A percentile compares a stretch with the other conserved stretches of the same genome.
Conservation (phyloP, 2,113 vertebrate species). For the Corythornis cristatus region DNA sequence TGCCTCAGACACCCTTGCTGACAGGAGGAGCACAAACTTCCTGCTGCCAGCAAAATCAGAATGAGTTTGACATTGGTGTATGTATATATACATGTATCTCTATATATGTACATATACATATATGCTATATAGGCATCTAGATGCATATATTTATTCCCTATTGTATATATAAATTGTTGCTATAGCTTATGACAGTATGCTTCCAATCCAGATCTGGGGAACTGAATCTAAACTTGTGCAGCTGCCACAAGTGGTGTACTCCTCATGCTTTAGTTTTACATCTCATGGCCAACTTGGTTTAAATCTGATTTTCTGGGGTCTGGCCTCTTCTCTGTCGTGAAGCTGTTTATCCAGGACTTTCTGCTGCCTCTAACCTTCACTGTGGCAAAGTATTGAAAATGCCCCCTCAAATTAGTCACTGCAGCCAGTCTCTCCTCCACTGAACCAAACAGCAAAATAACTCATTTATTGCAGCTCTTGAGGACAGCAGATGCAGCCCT, state of each 20-base stretch:
- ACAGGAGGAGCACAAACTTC: neutral
- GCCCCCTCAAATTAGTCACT: no score
- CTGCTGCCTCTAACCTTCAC: no score
- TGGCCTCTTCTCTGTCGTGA: no score
- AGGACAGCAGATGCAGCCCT: neutral
- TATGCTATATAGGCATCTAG: neutral
- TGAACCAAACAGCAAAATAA: no score
- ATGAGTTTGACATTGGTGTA: slow-evolving; percentile 14
- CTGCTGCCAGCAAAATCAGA: slow-evolving; percentile 35
- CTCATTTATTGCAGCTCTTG: no score
- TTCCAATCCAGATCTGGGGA: slow-evolving; percentile 32
- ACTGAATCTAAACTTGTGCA: slow-evolving; percentile 6
- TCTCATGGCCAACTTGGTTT: no score
- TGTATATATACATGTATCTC: slow-evolving; percentile 27
- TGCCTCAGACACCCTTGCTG: slow-evolving; percentile 51
- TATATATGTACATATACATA: slow-evolving; percentile 32
- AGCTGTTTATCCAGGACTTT: no score
- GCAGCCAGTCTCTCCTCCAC: no score
- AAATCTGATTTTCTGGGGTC: no score
- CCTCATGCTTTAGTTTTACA: no score
- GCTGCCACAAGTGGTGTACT: neutral
- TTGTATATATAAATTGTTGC: slow-evolving; percentile 71
- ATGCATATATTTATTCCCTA: neutral
- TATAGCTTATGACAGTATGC: slow-evolving; percentile 34
- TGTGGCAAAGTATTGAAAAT: no score